phyloP scores from a whole-genome alignment of 2,113 vertebrate species.

The Laticauda colubrina region DNA sequence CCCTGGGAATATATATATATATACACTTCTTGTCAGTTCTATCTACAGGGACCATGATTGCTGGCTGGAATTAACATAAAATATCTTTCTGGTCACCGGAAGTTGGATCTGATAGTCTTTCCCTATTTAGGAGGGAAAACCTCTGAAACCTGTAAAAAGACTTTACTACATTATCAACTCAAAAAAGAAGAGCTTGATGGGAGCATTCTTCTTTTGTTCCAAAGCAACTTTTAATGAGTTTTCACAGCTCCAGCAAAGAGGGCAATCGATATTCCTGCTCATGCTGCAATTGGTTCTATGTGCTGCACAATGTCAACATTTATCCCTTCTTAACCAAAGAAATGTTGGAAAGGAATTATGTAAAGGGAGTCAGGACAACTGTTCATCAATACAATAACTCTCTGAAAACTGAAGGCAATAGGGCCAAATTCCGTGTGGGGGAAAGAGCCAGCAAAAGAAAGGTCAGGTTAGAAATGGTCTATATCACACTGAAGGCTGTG shows the following conservation, averaged over 20 bases:
- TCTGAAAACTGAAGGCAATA: neutral
- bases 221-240: neutral
- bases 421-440: neutral
- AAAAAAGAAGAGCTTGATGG: neutral
- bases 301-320: neutral
- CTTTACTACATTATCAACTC: neutral
- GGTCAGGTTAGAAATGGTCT: neutral
- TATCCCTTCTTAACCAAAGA: neutral
- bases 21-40: neutral
- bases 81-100: neutral
- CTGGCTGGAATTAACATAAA: neutral
- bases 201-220: neutral
- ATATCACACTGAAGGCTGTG: neutral
- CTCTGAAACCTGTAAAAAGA: neutral
- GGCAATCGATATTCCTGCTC: neutral
- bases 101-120: neutral
- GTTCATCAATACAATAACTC: neutral
- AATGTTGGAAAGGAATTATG: neutral
- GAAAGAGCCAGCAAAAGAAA: neutral
- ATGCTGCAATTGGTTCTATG: neutral
- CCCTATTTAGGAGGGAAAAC: neutral
- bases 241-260: neutral
- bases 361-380: neutral
- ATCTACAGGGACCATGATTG: neutral
- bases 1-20: neutral